Conservation (phyloP, 1,140 invertebrate genomes). For the Druon quercuslanigerum region DNA sequence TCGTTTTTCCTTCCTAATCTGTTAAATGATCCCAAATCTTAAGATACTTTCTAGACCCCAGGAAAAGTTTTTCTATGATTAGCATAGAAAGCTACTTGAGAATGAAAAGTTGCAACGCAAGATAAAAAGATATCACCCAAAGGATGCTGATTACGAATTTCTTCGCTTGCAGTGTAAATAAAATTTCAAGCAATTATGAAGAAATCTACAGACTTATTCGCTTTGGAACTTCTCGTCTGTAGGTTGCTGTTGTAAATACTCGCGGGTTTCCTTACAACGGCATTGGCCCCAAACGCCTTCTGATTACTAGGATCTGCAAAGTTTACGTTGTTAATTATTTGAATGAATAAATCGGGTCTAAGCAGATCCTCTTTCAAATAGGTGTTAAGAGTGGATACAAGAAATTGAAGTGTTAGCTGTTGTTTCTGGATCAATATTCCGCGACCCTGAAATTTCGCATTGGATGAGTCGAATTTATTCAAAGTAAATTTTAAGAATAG, state of each 20-base stretch:
- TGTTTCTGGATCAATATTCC: slow-evolving; percentile 33
- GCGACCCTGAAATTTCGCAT: slow-evolving; percentile 34
- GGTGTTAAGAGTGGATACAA: neutral
- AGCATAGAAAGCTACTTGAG: neutral
- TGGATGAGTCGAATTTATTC: slow-evolving; percentile 34
- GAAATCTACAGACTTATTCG: too few relatives aligned
- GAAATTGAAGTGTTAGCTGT: neutral
- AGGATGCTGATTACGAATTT: slow-evolving; percentile 33
- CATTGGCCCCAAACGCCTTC: too few relatives aligned
- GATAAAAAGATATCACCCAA: slow-evolving; percentile 34
- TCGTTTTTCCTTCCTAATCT: too few relatives aligned
- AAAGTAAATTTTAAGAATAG: slow-evolving; percentile 36
- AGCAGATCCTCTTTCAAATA: neutral
- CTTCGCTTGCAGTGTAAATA: slow-evolving; percentile 24
- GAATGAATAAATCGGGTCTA: too few relatives aligned
- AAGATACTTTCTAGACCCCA: neutral
- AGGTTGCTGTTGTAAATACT: too few relatives aligned
- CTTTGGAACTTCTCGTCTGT: too few relatives aligned
- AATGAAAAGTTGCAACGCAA: slow-evolving; percentile 24
- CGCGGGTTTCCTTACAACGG: too few relatives aligned
- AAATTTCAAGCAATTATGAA: slow-evolving; percentile 18
- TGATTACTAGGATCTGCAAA: neutral
- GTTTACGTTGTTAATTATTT: neutral
- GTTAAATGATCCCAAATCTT: neutral
- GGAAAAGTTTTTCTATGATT: neutral